Conservation (phyloP, 2,113 vertebrate genomes). For the Rousettus leschenaultii region DNA sequence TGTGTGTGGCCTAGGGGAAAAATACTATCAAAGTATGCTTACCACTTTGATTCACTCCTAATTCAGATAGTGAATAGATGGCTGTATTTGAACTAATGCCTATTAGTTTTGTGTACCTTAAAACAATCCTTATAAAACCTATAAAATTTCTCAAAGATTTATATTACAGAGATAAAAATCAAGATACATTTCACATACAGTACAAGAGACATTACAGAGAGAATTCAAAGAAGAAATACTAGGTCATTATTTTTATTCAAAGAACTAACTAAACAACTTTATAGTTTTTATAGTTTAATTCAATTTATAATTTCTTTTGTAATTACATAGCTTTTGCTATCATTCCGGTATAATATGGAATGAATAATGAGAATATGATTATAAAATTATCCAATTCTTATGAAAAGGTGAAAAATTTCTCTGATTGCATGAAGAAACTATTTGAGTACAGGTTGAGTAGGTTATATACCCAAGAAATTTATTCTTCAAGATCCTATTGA, state of each 20-base stretch:
- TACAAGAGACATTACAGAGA: background rate
- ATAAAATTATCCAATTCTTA: background rate
- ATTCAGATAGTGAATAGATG: background rate
- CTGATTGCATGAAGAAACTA: accelerated
- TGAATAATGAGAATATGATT: background rate
- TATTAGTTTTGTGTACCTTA: background rate
- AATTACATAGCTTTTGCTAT: background rate
- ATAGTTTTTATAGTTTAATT: background rate
- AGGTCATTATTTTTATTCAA: background rate
- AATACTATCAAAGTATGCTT: background rate
- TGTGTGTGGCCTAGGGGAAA: background rate
- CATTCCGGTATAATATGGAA: background rate
- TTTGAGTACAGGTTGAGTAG: background rate
- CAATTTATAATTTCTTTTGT: background rate
- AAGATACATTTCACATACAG: background rate
- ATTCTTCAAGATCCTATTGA: background rate
- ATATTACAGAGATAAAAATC: background rate
- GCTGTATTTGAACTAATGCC: background rate
- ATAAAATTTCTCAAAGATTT: background rate
- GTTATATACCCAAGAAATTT: background rate
- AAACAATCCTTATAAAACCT: background rate
- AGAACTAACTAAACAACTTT: background rate
- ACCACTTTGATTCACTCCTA: background rate
- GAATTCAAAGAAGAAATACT: background rate
- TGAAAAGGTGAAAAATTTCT: background rate